Evolutionary conservation across 2,888 invertebrate species (phyloP).

Genomic region (Cylindroiulus punctatus): DNA sequence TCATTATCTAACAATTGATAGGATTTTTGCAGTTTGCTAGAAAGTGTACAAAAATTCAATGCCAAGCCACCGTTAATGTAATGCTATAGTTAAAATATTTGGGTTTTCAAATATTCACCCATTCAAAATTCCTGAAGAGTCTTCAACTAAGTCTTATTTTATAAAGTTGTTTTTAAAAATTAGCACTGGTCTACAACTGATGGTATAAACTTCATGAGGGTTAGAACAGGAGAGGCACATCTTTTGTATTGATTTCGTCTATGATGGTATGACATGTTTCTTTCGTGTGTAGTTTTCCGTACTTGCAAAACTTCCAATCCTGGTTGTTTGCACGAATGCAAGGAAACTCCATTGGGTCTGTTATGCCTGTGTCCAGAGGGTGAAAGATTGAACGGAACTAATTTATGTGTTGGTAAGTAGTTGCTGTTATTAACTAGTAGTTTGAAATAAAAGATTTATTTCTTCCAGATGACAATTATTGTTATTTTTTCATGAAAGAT

Average conservation of each 20-base stretch:
- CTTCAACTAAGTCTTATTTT: too few relatives aligned
- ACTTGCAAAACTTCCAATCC: conserved; percentile 60
- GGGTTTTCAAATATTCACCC: background rate
- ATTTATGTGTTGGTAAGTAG: conserved; percentile 65
- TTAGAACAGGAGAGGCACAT: too few relatives aligned
- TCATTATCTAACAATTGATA: background rate
- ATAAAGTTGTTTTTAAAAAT: too few relatives aligned
- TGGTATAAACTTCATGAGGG: too few relatives aligned
- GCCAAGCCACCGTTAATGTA: background rate
- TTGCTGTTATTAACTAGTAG: background rate
- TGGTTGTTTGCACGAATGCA: conserved; percentile 75
- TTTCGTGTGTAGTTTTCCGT: conserved; percentile 43
- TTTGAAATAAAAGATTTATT: background rate
- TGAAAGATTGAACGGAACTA: conserved; percentile 75
- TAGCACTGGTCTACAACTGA: too few relatives aligned
- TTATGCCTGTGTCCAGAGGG: conserved; percentile 90
- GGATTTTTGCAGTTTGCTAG: background rate
- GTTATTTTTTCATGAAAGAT: conserved; percentile 70
- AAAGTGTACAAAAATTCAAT: too few relatives aligned
- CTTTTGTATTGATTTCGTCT: background rate
- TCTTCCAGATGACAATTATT: background rate
- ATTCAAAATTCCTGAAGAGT: background rate
- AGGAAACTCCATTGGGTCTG: conserved; percentile 80
- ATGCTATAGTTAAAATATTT: too few relatives aligned
- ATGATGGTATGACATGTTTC: background rate